A percentile compares a stretch with the other conserved stretches of the same genome.
phyloP scores from a whole-genome alignment of 2,888 invertebrate genomes.

The Cryptosula pallasiana region DNA sequence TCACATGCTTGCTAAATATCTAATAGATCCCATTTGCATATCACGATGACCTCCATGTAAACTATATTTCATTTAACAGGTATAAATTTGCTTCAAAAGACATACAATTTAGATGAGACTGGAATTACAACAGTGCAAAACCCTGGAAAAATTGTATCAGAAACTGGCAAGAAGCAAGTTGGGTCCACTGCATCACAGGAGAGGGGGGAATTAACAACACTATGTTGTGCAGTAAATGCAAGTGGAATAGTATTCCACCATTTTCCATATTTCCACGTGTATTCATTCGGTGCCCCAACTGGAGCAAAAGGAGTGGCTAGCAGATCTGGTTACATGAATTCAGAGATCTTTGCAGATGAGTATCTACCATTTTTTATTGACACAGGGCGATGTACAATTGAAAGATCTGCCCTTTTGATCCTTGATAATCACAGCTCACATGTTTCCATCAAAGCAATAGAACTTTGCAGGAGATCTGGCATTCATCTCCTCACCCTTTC shows the following conservation, averaged over 20 bases:
- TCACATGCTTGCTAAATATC: too few species aligned
- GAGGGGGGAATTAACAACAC: slow-evolving; percentile 28
- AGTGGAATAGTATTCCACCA: slow-evolving; percentile 29
- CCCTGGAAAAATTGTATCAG: slow-evolving; percentile 27
- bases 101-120: slow-evolving; percentile 31
- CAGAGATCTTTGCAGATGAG: background rate
- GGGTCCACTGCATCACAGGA: slow-evolving; percentile 30
- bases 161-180: slow-evolving; percentile 29
- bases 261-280: slow-evolving; percentile 29
- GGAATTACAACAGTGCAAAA: slow-evolving; percentile 31
- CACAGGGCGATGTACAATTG: background rate
- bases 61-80: too few species aligned
- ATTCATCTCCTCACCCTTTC: slow-evolving; percentile 24
- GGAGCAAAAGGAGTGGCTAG: slow-evolving; percentile 23
- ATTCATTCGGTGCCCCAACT: slow-evolving; percentile 25
- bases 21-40: too few species aligned
- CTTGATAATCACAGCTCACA: slow-evolving; percentile 27
- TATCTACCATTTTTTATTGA: background rate
- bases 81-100: too few species aligned
- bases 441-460: slow-evolving; percentile 24
- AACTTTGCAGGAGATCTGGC: slow-evolving; percentile 25
- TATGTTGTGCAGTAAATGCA: slow-evolving; percentile 27
- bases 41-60: too few species aligned
- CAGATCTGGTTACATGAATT: slow-evolving; percentile 25
- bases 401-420: slow-evolving; percentile 11